A percentile compares a stretch with the other conserved stretches of the same genome.
phyloP scores from a whole-genome alignment of 2,797 vertebrate species.

The Linurgus olivaceus region DNA sequence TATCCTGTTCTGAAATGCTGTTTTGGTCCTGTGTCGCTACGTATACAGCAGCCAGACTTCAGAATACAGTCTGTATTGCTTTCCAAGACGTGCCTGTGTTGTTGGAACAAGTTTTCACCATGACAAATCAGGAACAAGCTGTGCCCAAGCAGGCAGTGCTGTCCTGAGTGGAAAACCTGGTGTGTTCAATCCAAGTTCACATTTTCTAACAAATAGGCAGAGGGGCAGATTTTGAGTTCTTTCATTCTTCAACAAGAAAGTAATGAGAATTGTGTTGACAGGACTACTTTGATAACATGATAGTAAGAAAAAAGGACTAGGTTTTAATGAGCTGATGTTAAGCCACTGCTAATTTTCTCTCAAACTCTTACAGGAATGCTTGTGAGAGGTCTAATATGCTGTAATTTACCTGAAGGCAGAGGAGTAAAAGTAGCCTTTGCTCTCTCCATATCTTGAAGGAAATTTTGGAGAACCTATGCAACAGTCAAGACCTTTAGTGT shows the following conservation, averaged over 20 bases:
- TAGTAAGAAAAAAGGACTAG: background rate
- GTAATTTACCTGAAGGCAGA: background rate
- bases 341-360: conserved; percentile 16
- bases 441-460: background rate
- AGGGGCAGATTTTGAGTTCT: background rate
- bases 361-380: background rate
- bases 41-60: background rate
- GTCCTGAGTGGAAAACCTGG: background rate
- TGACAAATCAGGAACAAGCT: background rate
- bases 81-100: background rate
- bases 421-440: background rate
- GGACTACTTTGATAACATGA: conserved; percentile 5
- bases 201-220: background rate
- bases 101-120: background rate
- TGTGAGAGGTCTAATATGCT: background rate
- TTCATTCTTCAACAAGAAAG: background rate
- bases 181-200: background rate
- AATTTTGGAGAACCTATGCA: background rate
- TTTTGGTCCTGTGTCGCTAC: background rate
- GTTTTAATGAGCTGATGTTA: conserved; percentile 36
- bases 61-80: background rate
- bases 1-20: background rate
- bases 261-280: background rate
- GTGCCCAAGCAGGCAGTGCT: background rate
- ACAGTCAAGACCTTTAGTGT: background rate